These are phyloP conservation scores for Acipenser oxyrinchus DNA, from an alignment of 2,797 vertebrate genomes.

Conservation along the genomic window DNA sequence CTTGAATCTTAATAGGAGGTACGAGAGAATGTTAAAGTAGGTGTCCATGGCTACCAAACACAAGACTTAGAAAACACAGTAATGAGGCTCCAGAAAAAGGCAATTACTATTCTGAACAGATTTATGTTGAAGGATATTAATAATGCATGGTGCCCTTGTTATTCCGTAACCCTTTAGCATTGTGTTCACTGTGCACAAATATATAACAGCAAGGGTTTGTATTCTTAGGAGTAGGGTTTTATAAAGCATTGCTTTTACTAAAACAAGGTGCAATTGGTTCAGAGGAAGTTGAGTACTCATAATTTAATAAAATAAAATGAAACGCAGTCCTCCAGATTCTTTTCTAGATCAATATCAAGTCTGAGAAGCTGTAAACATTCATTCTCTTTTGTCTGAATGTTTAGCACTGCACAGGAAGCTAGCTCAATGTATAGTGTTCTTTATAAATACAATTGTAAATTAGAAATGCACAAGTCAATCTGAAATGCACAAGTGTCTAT, in stretches of 20 bases:
- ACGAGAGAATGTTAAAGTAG: constrained; percentile 48
- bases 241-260: constrained; percentile 34
- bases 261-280: too few species aligned
- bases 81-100: constrained; percentile 70
- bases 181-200: constrained; percentile 85
- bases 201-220: constrained; percentile 73
- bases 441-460: too few species aligned
- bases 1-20: constrained; percentile 80
- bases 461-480: too few species aligned
- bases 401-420: too few species aligned
- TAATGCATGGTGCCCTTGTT: constrained; percentile 81
- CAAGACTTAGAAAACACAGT: constrained; percentile 67
- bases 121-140: constrained; percentile 74
- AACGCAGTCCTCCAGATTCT: too few species aligned
- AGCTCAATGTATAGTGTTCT: too few species aligned
- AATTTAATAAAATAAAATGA: too few species aligned
- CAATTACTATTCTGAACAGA: constrained; percentile 72
- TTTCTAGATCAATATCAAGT: too few species aligned
- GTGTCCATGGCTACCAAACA: constrained; percentile 61
- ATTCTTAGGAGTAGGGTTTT: constrained; percentile 52
- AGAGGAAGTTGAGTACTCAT: too few species aligned
- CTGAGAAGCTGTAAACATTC: too few species aligned
- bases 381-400: too few species aligned
- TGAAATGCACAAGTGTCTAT: too few species aligned
- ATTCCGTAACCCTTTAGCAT: constrained; percentile 76